Evolutionary conservation across 2,113 vertebrate genomes (phyloP).

Genomic region (Mugil cephalus): DNA sequence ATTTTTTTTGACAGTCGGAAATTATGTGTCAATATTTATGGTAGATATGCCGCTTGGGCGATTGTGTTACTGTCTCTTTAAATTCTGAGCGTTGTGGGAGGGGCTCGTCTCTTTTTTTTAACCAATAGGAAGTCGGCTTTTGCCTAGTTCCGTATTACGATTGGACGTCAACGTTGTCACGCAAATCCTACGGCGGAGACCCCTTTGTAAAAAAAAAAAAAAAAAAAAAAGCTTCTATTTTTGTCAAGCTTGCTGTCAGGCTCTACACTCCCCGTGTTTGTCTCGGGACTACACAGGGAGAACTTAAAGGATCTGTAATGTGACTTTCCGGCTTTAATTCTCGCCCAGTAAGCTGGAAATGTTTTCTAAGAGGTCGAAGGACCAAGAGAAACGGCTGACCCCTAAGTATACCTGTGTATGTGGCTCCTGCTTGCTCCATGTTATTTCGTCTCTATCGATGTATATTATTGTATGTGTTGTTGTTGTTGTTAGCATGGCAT

Average conservation of each 20-base stretch:
- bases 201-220: slow-evolving; percentile 25
- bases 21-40: neutral
- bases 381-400: slow-evolving; percentile 74
- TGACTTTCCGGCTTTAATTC: slow-evolving; percentile 53
- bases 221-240: slow-evolving; percentile 56
- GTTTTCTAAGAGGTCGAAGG: slow-evolving; percentile 83
- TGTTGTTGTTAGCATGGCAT: slow-evolving; percentile 47
- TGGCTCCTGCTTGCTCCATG: slow-evolving; percentile 24
- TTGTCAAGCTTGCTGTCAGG: slow-evolving; percentile 42
- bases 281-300: slow-evolving; percentile 33
- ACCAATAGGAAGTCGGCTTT: slow-evolving; percentile 53
- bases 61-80: slow-evolving; percentile 73
- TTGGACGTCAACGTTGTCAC: slow-evolving; percentile 71
- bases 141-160: slow-evolving; percentile 31
- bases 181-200: slow-evolving; percentile 30
- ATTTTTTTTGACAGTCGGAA: neutral
- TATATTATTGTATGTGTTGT: slow-evolving; percentile 10
- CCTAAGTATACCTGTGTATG: slow-evolving; percentile 84
- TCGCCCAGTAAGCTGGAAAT: slow-evolving; percentile 74
- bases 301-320: slow-evolving; percentile 71
- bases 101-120: neutral
- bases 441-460: neutral
- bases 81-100: slow-evolving; percentile 41
- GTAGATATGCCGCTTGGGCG: neutral
- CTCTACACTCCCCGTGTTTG: slow-evolving; percentile 18